Percentiles rank a stretch among this genome's conserved stretches.
phyloP scores from a whole-genome alignment of 1,140 invertebrate genomes.

The Lethrus apterus region DNA sequence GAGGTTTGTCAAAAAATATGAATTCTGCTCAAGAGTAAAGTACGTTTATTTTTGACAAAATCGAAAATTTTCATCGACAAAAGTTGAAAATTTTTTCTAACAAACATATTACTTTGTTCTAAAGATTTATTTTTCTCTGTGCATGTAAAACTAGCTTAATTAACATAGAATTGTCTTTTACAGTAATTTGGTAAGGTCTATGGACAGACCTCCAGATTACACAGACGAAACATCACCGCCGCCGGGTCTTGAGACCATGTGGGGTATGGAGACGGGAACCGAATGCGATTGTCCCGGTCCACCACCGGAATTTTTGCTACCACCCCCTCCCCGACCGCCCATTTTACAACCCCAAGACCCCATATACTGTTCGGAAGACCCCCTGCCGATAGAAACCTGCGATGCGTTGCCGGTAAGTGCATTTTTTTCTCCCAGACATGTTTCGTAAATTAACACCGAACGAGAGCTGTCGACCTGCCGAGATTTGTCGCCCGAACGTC shows the following conservation, averaged over 20 bases:
- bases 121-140: too few relatives aligned
- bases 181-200: slow-evolving; percentile 33
- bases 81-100: not conserved
- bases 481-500: too few relatives aligned
- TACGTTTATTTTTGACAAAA: not conserved
- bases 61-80: not conserved
- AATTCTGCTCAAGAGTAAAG: too few relatives aligned
- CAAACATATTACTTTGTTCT: too few relatives aligned
- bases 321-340: slow-evolving; percentile 37
- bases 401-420: slow-evolving; percentile 40
- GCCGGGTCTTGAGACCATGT: slow-evolving; percentile 34
- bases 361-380: slow-evolving; percentile 38
- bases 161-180: slow-evolving; percentile 18
- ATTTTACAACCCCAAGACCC: slow-evolving; percentile 36
- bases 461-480: too few relatives aligned
- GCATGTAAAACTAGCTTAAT: not conserved
- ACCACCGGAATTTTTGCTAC: slow-evolving; percentile 37
- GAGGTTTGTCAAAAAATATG: too few relatives aligned
- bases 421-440: too few relatives aligned
- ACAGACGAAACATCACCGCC: slow-evolving; percentile 23
- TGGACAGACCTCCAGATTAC: slow-evolving; percentile 36
- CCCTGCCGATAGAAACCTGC: slow-evolving; percentile 39
- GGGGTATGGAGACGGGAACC: slow-evolving; percentile 35
- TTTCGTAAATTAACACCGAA: too few relatives aligned
- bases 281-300: slow-evolving; percentile 39